These are phyloP conservation scores for Melanogrammus aeglefinus DNA, from an alignment of 2,797 vertebrate genomes.

Conservation along the genomic window DNA sequence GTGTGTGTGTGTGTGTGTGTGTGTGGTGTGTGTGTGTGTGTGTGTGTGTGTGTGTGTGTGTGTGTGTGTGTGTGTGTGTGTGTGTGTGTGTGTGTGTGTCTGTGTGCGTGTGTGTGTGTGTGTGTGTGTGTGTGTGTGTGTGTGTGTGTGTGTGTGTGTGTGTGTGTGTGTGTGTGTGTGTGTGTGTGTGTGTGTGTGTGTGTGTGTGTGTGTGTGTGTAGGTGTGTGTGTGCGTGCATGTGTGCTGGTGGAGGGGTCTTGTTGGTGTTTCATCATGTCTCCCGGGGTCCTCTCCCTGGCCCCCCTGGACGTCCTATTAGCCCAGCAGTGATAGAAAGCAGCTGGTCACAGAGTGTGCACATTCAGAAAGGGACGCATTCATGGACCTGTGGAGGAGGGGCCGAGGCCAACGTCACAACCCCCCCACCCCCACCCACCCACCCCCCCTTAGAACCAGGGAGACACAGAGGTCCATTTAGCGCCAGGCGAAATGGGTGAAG, in stretches of 20 bases:
- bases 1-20: no score
- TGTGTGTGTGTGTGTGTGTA: no score
- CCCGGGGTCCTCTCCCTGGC: conserved; percentile 37
- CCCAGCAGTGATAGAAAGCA: conserved; percentile 65
- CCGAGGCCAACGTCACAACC: neutral
- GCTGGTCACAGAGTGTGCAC: conserved; percentile 69
- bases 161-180: no score
- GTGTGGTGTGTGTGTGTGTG: no score
- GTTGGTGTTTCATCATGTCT: conserved; percentile 27
- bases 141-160: no score
- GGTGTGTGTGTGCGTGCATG: no score
- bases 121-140: no score
- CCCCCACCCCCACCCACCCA: conserved; percentile 15
- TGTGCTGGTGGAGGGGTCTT: neutral
- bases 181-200: no score
- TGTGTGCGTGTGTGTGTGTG: no score
- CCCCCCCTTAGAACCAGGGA: conserved; percentile 55
- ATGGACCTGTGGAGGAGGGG: conserved; percentile 30
- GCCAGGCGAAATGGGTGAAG: conserved; percentile 64
- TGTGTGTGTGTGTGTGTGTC: no score
- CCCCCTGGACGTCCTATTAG: conserved; percentile 63
- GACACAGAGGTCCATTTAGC: conserved; percentile 71
- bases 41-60: no score
- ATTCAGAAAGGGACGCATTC: conserved; percentile 70
- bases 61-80: no score